These are phyloP conservation scores for Neogale vison DNA, from an alignment of 2,113 vertebrate genomes.

Conservation along the genomic window DNA sequence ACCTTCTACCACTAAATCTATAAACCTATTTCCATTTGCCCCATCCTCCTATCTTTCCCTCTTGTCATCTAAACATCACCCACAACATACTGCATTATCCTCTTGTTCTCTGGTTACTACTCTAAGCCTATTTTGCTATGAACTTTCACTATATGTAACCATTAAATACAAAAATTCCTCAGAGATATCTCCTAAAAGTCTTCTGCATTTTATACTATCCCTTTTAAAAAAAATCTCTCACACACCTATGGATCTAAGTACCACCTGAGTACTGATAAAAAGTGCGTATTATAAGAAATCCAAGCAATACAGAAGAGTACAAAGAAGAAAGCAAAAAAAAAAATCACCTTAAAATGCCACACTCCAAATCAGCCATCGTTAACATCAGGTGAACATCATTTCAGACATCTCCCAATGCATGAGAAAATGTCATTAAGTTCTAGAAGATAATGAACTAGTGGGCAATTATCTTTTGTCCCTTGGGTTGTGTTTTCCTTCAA, in stretches of 20 bases:
- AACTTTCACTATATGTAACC: not conserved
- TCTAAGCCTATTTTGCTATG: not conserved
- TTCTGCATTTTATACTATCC: not conserved
- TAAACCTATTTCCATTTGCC: not conserved
- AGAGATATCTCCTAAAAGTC: not conserved
- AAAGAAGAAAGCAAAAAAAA: not conserved
- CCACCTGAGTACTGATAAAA: not conserved
- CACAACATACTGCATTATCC: too few relatives aligned
- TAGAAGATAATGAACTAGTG: not conserved
- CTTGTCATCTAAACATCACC: too few relatives aligned
- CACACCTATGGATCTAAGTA: not conserved
- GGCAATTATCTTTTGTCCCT: not conserved
- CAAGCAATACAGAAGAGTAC: not conserved
- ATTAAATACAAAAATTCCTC: not conserved
- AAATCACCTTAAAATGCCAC: not conserved
- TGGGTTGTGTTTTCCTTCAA: not conserved
- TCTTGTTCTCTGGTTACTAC: too few relatives aligned
- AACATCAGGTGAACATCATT: not conserved
- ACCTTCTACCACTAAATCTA: not conserved
- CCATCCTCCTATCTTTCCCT: not conserved
- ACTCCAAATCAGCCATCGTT: not conserved
- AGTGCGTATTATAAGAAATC: not conserved
- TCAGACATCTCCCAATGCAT: constrained; percentile 1
- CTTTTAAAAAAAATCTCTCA: not conserved
- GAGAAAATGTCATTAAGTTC: not conserved